Evolutionary conservation across 2,797 vertebrate genomes (phyloP), one percentile per base, ranked within the genome.

Genomic region (Hybognathus amarus): DNA sequence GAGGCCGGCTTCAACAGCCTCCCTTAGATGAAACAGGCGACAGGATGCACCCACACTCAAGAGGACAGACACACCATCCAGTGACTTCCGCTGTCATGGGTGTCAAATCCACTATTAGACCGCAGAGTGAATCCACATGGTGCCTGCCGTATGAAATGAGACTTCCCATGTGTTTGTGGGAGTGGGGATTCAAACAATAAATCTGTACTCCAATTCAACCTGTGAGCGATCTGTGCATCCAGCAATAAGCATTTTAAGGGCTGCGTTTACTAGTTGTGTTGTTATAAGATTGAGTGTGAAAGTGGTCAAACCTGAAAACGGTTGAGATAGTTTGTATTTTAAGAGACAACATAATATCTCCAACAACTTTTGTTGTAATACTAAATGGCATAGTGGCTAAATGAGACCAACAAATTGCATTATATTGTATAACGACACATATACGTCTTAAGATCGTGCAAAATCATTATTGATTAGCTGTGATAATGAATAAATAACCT

Each of bases 1-100:
- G 78, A 84, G 85, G 87, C 89, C 64, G 87, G 83, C 88, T 89
- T 82, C 87, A 79, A 52, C 42, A 81, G 79, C 90, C 89, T 90
- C 88, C 89, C 82, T 88, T 80, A 83, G 85, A 82, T 91, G 82
- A 87, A 85, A 87, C 86, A 89, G 89, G 82, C 77, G 71, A 82
- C 93, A 94, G 94, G 93, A 94, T 94, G 90, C 87, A 76, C 84
- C 38, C 86, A 36, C 91, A 92, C 92, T 94, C 85, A 77, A 94
- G 86, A 73, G 80, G 86, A 90, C 88, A 86, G 85, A 84, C 87
- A 84, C 80, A 83, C 47, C 84, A 89, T 87, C 88, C 90, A 89
- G 85, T 83, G 85, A 88, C 87, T 88, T 84, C 83, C 88, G 83
- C 89, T 90, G 91, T 90, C 88, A 89, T 79, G 79, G 81, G 90